Conservation (phyloP, 2,888 invertebrate species). For the Slavum lentiscoides region DNA sequence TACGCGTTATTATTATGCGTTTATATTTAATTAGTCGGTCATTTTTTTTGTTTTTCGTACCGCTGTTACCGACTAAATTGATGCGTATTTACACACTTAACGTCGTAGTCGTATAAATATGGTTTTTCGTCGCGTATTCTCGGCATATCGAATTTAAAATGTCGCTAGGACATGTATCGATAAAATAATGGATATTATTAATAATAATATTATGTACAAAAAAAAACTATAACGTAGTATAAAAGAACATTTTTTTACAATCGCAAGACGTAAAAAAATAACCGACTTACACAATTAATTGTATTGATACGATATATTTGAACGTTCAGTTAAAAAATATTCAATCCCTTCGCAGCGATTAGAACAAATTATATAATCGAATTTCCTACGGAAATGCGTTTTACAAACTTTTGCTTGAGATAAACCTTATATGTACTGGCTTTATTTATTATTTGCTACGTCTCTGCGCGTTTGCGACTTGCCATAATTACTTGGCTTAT, state of each 20-base stretch:
- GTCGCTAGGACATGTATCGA: too few species aligned
- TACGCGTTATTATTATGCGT: too few species aligned
- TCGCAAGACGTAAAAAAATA: not conserved
- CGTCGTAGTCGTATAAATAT: too few species aligned
- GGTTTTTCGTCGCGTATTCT: too few species aligned
- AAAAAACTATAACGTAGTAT: not conserved
- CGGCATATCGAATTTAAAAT: too few species aligned
- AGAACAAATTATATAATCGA: constrained; percentile 6
- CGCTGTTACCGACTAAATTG: too few species aligned
- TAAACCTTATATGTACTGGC: not conserved
- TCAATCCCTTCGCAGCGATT: not conserved
- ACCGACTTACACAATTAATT: not conserved
- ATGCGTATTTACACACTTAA: too few species aligned
- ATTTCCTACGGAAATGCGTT: not conserved
- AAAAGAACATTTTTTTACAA: not conserved
- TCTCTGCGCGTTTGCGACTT: not conserved
- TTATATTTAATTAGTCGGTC: too few species aligned
- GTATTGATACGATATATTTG: not conserved
- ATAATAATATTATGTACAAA: too few species aligned
- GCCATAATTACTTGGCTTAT: constrained; percentile 4
- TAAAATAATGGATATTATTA: too few species aligned
- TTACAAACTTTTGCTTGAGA: not conserved
- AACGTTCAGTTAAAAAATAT: not conserved
- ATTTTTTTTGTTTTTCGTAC: too few species aligned
- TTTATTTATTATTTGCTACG: constrained; percentile 6